Base-by-base conservation (phyloP, 2,888 invertebrate species). In the Geophilus truncorum region DNA sequence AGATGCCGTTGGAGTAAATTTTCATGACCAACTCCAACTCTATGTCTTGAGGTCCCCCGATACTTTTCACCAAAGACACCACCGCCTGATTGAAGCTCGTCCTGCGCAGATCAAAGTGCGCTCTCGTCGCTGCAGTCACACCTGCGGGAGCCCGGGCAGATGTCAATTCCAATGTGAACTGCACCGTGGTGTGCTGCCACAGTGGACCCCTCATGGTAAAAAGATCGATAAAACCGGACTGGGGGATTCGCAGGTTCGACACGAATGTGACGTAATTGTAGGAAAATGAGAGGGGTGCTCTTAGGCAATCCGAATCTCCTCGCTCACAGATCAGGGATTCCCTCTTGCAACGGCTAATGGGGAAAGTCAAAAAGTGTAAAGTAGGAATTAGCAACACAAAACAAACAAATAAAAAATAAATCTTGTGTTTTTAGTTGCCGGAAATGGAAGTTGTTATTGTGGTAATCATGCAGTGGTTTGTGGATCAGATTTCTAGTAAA, bases 191-290 rank as follows among this genome's bases (percentile, higher is more conserved):
- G 32, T 90, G 90, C 4, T 90, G 88, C 90, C 92, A 92, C 45
- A 90, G 88, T 0, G 94, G 94, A 0, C 96, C 96, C 30, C 93
- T 90, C 90, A 98, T 93, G 9, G 94, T 94, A 87, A 98, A 97
- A 9, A 98, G 89, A 80, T 94, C 93, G 45, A 93, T 89, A 62
- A 90, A 89, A 1, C 91, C 91, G 82, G 88, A 85, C 0, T 89
- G 84, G 4, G 93, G 92, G 51, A 95, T 90, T 79, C 92, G 92
- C 80, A 94, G 88, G 86, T 94, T 93, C 28, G 96, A 93, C 0
- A 95, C 94, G 85, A 98, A 92, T 0, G 96, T 94, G 84, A 98
- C 93, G 87, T 95, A 98, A 88, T 97, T 96, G 89, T 93, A 96
- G 36, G 95, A 95, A 86, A 94, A 94, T 79, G 94, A 93, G 76